Evolutionary conservation across 2,113 vertebrate genomes (phyloP).

Genomic region (Rhea pennata): DNA sequence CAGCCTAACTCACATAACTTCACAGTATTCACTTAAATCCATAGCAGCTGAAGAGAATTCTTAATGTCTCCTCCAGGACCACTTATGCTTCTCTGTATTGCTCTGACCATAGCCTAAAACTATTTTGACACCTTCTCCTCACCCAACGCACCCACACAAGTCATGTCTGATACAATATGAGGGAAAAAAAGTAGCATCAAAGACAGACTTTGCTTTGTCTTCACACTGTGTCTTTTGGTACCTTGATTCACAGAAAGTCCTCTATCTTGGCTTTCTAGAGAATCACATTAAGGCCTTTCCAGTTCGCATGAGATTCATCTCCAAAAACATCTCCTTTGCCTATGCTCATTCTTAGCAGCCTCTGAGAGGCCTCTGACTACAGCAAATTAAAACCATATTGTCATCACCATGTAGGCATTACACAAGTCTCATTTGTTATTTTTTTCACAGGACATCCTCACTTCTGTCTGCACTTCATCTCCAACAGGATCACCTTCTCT

Average conservation of each 20-base stretch:
- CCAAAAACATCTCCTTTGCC: neutral
- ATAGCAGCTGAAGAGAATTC: neutral
- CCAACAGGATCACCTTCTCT: neutral
- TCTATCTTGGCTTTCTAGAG: neutral
- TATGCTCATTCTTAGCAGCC: neutral
- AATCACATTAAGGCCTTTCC: neutral
- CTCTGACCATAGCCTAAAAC: neutral
- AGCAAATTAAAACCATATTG: slow-evolving; percentile 10
- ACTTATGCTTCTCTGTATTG: neutral
- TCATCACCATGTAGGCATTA: neutral
- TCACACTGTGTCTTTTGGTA: neutral
- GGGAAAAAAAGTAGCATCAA: neutral
- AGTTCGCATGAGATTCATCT: neutral
- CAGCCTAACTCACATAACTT: neutral
- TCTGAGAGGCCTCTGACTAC: neutral
- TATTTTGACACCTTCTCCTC: neutral
- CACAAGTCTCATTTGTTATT: neutral
- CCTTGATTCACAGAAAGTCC: neutral
- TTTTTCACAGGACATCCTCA: neutral
- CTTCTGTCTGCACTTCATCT: neutral
- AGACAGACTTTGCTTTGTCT: neutral
- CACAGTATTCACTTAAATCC: neutral
- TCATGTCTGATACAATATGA: neutral
- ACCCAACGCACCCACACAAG: neutral
- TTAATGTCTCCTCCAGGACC: neutral